Conservation (phyloP, 2,888 invertebrate species). For the Tigriopus californicus region DNA sequence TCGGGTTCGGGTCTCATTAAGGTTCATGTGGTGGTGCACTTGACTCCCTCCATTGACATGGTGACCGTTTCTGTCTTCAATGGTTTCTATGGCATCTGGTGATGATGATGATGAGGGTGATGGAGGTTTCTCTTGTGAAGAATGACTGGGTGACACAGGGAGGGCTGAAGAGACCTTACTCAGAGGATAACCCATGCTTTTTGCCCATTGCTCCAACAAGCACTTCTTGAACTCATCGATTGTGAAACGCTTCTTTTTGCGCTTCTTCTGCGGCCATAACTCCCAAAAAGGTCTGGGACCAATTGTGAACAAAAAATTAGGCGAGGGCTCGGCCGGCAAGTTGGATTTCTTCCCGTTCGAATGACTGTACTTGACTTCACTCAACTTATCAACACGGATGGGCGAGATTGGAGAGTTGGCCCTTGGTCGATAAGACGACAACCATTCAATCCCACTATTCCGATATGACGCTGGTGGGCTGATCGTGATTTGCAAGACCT, state of each 20-base stretch:
- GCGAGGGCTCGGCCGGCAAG: background rate
- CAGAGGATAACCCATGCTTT: background rate
- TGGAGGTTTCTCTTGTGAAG: too few species aligned
- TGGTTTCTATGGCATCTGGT: too few species aligned
- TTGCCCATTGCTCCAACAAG: constrained; percentile 14
- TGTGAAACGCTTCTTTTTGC: constrained; percentile 7
- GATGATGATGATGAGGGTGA: too few species aligned
- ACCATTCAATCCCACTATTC: constrained; percentile 13
- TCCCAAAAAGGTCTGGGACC: constrained; percentile 15
- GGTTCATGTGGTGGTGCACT: background rate
- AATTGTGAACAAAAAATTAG: constrained; percentile 11
- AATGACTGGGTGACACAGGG: background rate
- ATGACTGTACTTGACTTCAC: constrained; percentile 5
- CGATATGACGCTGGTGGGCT: constrained; percentile 4
- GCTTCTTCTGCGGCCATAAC: constrained; percentile 11
- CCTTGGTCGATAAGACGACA: constrained; percentile 10
- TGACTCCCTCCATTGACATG: background rate
- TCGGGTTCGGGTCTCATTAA: background rate
- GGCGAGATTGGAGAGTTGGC: constrained; percentile 7
- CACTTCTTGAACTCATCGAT: constrained; percentile 3
- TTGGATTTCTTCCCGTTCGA: background rate
- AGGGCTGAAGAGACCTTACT: background rate
- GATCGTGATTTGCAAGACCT: background rate
- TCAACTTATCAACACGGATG: constrained; percentile 2
- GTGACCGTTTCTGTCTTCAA: background rate